A percentile compares a stretch with the other conserved stretches of the same genome.
Conservation (phyloP, 2,797 vertebrate species). For the Chlorospingus semifuscus region DNA sequence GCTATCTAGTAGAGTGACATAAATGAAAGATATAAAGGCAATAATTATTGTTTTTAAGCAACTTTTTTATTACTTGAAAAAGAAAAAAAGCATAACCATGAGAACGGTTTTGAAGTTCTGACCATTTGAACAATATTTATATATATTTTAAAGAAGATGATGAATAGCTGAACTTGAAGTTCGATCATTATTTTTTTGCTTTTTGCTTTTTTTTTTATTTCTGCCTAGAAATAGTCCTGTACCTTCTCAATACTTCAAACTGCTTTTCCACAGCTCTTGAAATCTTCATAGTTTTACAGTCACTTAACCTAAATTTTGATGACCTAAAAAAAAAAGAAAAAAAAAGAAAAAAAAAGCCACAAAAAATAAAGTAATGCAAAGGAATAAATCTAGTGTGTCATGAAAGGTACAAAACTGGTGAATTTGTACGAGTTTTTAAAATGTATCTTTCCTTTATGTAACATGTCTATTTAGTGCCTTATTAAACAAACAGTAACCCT, state of each 20-base stretch:
- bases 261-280: slow-evolving; percentile 31
- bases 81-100: not conserved
- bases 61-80: slow-evolving; percentile 74
- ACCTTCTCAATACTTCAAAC: not conserved
- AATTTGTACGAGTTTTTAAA: slow-evolving; percentile 25
- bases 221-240: slow-evolving; percentile 11
- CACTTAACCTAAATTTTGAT: slow-evolving; percentile 7
- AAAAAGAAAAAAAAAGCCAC: not conserved
- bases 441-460: slow-evolving; percentile 65
- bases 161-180: slow-evolving; percentile 35
- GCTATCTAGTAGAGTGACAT: slow-evolving; percentile 53
- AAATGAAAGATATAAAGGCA: slow-evolving; percentile 67
- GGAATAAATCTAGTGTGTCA: slow-evolving; percentile 15
- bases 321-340: not conserved
- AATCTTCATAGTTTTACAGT: slow-evolving; percentile 56
- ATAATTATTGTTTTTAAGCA: slow-evolving; percentile 62
- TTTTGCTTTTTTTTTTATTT: not conserved
- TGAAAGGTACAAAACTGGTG: slow-evolving; percentile 47
- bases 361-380: not conserved
- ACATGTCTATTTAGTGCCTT: slow-evolving; percentile 78
- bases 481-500: slow-evolving; percentile 53
- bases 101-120: slow-evolving; percentile 51
- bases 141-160: slow-evolving; percentile 37
- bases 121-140: slow-evolving; percentile 58
- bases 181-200: not conserved